Conservation (phyloP, 2,113 vertebrate genomes). For the Rousettus leschenaultii region DNA sequence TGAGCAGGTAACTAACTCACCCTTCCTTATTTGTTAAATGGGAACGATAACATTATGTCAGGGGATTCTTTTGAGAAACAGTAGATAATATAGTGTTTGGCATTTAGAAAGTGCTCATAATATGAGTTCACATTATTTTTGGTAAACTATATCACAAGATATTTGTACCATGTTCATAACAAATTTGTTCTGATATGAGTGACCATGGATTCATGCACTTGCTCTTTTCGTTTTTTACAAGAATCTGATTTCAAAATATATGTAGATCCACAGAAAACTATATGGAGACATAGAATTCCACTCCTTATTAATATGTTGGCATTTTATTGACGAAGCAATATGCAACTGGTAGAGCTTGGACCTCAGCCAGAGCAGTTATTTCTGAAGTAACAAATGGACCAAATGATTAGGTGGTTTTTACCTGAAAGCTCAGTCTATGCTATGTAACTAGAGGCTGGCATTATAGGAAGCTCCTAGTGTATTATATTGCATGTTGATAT, state of each 20-base stretch:
- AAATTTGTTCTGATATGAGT: background rate
- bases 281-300: background rate
- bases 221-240: background rate
- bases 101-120: background rate
- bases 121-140: background rate
- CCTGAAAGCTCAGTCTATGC: conserved; percentile 48
- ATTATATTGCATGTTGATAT: background rate
- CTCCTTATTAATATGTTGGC: background rate
- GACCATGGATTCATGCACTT: background rate
- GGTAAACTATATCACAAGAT: background rate
- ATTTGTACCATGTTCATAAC: background rate
- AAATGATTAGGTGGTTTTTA: conserved; percentile 52
- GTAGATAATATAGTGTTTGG: background rate
- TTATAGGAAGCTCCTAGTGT: conserved; percentile 3
- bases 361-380: conserved; percentile 26
- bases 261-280: background rate
- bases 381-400: conserved; percentile 41
- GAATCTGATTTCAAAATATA: conserved; percentile 11
- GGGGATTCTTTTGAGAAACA: background rate
- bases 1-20: background rate
- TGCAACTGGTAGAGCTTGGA: background rate
- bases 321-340: conserved; percentile 31
- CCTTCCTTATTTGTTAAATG: background rate
- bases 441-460: background rate
- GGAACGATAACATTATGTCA: background rate